phyloP scores from a whole-genome alignment of 2,888 invertebrate genomes.

The Sthenelais limicola region DNA sequence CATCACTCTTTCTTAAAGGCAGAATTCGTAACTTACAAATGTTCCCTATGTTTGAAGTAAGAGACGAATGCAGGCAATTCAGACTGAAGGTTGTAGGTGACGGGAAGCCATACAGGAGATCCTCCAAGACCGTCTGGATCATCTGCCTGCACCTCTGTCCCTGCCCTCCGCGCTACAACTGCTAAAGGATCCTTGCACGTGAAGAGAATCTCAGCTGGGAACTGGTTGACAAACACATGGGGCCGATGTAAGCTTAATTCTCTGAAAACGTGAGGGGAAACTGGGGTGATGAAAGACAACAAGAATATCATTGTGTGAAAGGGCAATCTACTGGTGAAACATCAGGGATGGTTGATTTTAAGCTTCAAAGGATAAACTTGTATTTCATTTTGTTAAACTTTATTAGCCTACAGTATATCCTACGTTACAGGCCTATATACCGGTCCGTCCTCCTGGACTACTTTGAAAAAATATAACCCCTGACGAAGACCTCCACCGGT shows the following conservation, averaged over 20 bases:
- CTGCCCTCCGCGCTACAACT: slow-evolving; percentile 79
- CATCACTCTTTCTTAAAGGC: background rate
- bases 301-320: too few relatives aligned
- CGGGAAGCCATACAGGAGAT: slow-evolving; percentile 84
- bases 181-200: slow-evolving; percentile 91
- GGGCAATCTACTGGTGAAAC: too few relatives aligned
- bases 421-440: too few relatives aligned
- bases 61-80: slow-evolving; percentile 87
- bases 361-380: too few relatives aligned
- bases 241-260: slow-evolving; percentile 58
- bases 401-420: too few relatives aligned
- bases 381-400: too few relatives aligned
- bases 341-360: too few relatives aligned
- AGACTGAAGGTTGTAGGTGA: slow-evolving; percentile 88
- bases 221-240: slow-evolving; percentile 83
- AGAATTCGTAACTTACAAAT: slow-evolving; percentile 67
- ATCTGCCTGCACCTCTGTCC: slow-evolving; percentile 63
- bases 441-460: too few relatives aligned
- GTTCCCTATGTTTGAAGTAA: slow-evolving; percentile 83
- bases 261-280: slow-evolving; percentile 55
- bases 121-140: slow-evolving; percentile 55
- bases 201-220: slow-evolving; percentile 90
- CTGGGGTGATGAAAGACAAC: too few relatives aligned
- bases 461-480: too few relatives aligned
- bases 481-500: too few relatives aligned